Evolutionary conservation across 2,113 vertebrate species (phyloP), one percentile per base, ranked within the genome.

Genomic region (Leptobrachium leishanense): DNA sequence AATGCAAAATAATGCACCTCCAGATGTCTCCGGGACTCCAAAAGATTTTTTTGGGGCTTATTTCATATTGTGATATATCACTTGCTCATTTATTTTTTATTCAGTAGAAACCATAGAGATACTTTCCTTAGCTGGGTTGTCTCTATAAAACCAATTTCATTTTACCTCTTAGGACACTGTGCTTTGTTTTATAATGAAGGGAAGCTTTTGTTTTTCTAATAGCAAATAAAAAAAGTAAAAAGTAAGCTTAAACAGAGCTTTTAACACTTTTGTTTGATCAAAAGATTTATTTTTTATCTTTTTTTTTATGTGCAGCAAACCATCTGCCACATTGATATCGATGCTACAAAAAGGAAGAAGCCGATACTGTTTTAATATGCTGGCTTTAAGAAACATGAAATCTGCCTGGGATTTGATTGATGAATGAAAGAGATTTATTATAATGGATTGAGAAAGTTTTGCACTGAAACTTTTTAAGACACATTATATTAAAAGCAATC

Each of bases 1-100:
- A 50, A 40, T 54, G 69, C 69, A 53, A 54, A 39, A 71, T 54
- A 71, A 54, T 71, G 44, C 69, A 71, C 44, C 46, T 7, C 44
- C 69, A 71, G 69, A 50, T 71, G 69, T 71, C 69, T 54, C 69
- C 54, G 69, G 46, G 69, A 71, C 69, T 71, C 44, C 39, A 31
- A 40, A 71, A 46, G 69, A 71, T 54, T 20, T 46, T 69, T 69
- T 44, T n/a, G 5, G 13, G 46, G 6, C 5, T 43, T 13, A 13
- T 69, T 69, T 54, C 10, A 53, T 71, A 71, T 71, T 71, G n/a
- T 41, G 44, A 39, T 71, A 71, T 39, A 54, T 55, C 44, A 54
- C 20, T 71, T 69, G 44, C 43, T 69, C 20, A 31, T 46, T n/a
- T 50, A 50, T 50, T 59, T 54, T 70, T 11, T 53, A 71, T 71